Evolutionary conservation across 2,113 vertebrate species (phyloP).

Genomic region (Haemorhous mexicanus): DNA sequence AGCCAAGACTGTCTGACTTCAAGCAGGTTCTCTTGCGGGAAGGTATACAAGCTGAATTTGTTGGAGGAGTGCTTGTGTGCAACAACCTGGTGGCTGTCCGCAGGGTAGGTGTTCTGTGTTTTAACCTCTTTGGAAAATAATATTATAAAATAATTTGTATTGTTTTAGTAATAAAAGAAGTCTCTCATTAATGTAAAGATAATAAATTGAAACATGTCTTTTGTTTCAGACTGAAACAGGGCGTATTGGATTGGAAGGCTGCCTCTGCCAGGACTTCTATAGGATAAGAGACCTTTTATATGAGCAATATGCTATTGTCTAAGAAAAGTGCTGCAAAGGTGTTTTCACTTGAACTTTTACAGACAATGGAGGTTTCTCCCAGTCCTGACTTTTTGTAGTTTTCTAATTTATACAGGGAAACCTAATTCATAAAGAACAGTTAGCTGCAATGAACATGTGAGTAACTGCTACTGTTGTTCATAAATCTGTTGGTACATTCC

Average conservation of each 20-base stretch:
- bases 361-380: conserved; percentile 26
- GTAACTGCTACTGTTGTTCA: conserved; percentile 28
- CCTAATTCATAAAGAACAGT: conserved; percentile 9
- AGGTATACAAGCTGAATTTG: conserved; percentile 97
- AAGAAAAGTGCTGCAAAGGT: conserved; percentile 52
- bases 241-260: conserved; percentile 96
- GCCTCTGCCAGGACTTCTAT: conserved; percentile 97
- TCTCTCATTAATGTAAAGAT: neutral
- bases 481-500: conserved; percentile 41
- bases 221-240: conserved; percentile 94
- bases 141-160: neutral
- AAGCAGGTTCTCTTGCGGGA: conserved; percentile 96
- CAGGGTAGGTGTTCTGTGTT: conserved; percentile 79
- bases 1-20: conserved; percentile 96
- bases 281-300: conserved; percentile 98
- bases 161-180: neutral
- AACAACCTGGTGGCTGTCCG: conserved; percentile 98
- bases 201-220: neutral
- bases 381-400: conserved; percentile 55
- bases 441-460: conserved; percentile 42
- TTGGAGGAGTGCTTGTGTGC: conserved; percentile 96
- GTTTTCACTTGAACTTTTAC: conserved; percentile 60
- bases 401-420: conserved; percentile 63
- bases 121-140: neutral
- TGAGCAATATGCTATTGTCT: conserved; percentile 96